phyloP scores from a whole-genome alignment of 2,888 invertebrate species.

The Sicus ferrugineus region DNA sequence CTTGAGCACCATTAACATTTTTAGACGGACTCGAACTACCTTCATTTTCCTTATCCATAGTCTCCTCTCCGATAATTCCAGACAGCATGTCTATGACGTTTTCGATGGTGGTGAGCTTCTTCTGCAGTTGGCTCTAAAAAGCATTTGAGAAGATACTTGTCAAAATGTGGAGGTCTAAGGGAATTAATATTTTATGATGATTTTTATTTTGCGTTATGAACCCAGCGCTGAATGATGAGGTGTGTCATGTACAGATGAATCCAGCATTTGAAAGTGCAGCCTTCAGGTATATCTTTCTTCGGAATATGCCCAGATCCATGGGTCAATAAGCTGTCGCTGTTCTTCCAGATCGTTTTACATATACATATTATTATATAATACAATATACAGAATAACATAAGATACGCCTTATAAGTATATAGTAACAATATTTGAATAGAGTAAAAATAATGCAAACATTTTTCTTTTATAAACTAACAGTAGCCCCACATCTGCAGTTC shows the following conservation, averaged over 20 bases:
- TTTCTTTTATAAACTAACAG: conserved; percentile 29
- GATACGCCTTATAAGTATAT: conserved; percentile 8
- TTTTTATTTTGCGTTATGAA: conserved; percentile 26
- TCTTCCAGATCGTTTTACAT: not conserved
- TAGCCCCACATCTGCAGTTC: conserved; percentile 11
- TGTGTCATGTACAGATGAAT: not conserved
- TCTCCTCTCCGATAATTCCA: conserved; percentile 81
- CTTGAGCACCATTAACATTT: not conserved
- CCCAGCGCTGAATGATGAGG: conserved; percentile 17
- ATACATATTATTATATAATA: conserved; percentile 10
- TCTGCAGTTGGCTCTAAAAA: conserved; percentile 62
- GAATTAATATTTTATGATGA: conserved; percentile 32
- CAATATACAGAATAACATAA: conserved; percentile 2
- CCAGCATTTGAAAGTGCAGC: not conserved
- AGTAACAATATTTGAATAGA: conserved; percentile 27
- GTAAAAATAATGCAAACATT: not conserved
- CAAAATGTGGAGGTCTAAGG: conserved; percentile 33
- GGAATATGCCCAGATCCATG: not conserved
- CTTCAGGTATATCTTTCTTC: conserved; percentile 2
- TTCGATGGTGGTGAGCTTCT: conserved; percentile 74
- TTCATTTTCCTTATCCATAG: conserved; percentile 49
- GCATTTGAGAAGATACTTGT: conserved; percentile 29
- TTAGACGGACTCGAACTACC: conserved; percentile 14
- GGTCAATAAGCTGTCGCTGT: not conserved
- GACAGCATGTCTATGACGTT: conserved; percentile 89